Evolutionary conservation across 2,113 vertebrate genomes (phyloP).

Genomic region (Murina feae): DNA sequence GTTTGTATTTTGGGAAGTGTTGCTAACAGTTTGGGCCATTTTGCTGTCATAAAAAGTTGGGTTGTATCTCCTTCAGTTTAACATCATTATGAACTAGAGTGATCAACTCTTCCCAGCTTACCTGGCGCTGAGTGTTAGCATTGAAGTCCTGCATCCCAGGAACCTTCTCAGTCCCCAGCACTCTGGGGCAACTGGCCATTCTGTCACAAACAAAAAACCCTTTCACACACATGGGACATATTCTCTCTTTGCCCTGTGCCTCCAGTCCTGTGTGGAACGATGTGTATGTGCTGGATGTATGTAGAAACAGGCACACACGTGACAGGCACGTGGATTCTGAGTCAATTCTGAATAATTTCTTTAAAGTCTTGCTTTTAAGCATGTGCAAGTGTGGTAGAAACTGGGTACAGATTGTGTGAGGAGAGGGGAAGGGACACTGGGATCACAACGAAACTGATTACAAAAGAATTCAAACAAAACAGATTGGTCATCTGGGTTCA

Average conservation of each 20-base stretch:
- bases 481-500: slow-evolving; percentile 57
- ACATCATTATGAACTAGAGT: not conserved
- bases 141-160: not conserved
- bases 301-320: not conserved
- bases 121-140: not conserved
- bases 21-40: not conserved
- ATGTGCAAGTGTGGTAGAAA: not conserved
- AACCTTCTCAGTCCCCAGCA: not conserved
- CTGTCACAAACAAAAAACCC: not conserved
- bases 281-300: not conserved
- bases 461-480: slow-evolving; percentile 50
- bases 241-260: not conserved
- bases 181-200: not conserved
- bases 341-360: not conserved
- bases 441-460: not conserved
- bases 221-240: too few relatives aligned
- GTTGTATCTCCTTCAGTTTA: not conserved
- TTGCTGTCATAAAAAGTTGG: not conserved
- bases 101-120: not conserved
- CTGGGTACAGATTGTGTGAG: not conserved
- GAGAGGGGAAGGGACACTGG: not conserved
- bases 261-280: too few relatives aligned
- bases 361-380: not conserved
- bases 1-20: not conserved
- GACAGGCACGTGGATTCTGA: not conserved